Base-by-base conservation (phyloP, 2,113 vertebrate species). In the Hippocampus comes region DNA sequence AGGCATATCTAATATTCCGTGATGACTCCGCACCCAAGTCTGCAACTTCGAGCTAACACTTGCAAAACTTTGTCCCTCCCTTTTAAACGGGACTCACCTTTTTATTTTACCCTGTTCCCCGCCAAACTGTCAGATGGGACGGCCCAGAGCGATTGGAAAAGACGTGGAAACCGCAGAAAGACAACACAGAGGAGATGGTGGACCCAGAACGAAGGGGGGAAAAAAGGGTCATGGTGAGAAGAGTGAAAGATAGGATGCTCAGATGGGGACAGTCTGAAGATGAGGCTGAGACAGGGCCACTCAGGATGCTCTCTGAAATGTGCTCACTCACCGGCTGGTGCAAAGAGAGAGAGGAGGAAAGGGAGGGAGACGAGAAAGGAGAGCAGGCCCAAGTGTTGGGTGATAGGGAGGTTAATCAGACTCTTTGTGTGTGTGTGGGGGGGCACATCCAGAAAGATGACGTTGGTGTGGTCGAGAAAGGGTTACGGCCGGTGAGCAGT, bases 291-390 rank as follows among this genome's bases (percentile, higher is more conserved):
- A 70, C 61, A 77, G 88, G 84, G 82, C 81, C 81, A 84, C 73
- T 77, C 85, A 73, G 78, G 81, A 86, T 78, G 80, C 70, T 75
- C 71, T 84, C 63, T 80, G 78, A 84, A 89, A 91, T 88, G 73
- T 89, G 87, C 89, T 86, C 82, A 84, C 88, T 89, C 88, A 89
- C 84, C 69, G 75, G 79, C 83, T 87, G 87, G 73, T 84, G 89
- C 88, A 89, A 75, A 75, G 78, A 84, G 66, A 73, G 55, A 66
- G 57, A 77, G 82, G 34, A 53, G 53, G 67, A 23, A 63, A 48
- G 64, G 64, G 65, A 46, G 18, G 53, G 57, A 12, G 14, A 53
- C 48, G 18, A 23, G 14, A 42, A 34, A 12, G 10, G 8, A 11
- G 66, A 59, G 68, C 49, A 65, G 46, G 79, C 71, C 14, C 71